Evolutionary conservation across 2,888 invertebrate genomes (phyloP), one percentile per base, ranked within the genome.

Genomic region (Ectemnius continuus): DNA sequence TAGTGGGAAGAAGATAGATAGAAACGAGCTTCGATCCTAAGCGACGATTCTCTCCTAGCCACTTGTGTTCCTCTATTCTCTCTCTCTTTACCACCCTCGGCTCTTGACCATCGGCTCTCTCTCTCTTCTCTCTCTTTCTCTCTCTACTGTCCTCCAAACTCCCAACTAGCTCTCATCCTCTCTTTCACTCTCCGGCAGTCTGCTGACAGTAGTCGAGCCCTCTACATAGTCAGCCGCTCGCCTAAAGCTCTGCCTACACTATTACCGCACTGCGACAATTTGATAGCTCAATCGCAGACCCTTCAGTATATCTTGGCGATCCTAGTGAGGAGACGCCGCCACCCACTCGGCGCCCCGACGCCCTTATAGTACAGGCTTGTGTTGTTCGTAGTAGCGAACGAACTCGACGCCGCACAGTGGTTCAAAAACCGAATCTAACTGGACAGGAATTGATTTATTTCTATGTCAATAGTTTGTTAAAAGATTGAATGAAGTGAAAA

Each of bases 211-310:
- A 76, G 79, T 84, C 78, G 80, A 71, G 63, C 52, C 13, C 52
- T 16, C 16, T 52, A 52, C 52, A 52, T 52, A 52, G 52, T 75
- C 77, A 76, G 75, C 70, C 80, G 83, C 66, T 80, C 82, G 83
- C 83, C 85, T 81, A 83, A 84, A 86, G 78, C 84, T 84, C 81
- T 83, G 79, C 83, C 86, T 87, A 88, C 80, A 84, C 80, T 77
- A 75, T 82, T 87, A 89, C 89, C 88, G 90, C 89, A 89, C 85
- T 90, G 90, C 90, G 90, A 89, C 89, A 90, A 87, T 89, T 87
- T 88, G 87, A 89, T 87, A 81, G 84, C 84, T 87, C 85, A 85
- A 85, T 83, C 80, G 77, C 73, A 73, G 79, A 73, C 78, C 77
- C 79, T 78, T 79, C 69, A 71, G 74, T 70, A 73, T 78, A 79